Base-by-base conservation (phyloP, 2,797 vertebrate genomes). In the Pseudopleuronectes americanus region DNA sequence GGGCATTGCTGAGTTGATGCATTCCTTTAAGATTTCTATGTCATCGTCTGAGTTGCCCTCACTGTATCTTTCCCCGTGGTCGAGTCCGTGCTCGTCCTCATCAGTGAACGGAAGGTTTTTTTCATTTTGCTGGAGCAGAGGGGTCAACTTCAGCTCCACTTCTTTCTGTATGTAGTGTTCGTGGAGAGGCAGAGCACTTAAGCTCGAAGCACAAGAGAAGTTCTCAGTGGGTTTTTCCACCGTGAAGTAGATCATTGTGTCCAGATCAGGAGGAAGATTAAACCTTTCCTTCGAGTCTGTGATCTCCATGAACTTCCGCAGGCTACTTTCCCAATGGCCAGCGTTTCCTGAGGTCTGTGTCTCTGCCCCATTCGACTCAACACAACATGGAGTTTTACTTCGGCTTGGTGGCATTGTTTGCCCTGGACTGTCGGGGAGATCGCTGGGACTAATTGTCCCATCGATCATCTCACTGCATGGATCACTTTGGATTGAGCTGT, bases 361-460 rank as follows among this genome's bases (percentile, higher is more conserved):
- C 80, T 98, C 96, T 0, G 92, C 86, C 17, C 92, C 92, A 49
- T 76, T 94, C 8, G 95, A 68, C 53, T 96, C 97, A 33, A 87
- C 64, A 0, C 94, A 96, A 6, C 96, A 97, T 0, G 98, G 98
- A 0, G 98, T 99, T 92, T 99, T 99, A 92, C 97, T 99, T 43
- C 98, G 96, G 87, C 98, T 99, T 0, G 98, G 98, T 0, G 98
- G 98, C 98, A 99, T 98, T 19, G 98, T 99, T 93, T 99, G 98
- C 10, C 98, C 98, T 0, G 98, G 98, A 80, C 98, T 99, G 91
- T 99, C 98, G 0, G 98, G 98, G 61, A 99, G 92, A 90, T 99
- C 98, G 9, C 98, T 99, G 22, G 98, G 98, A 17, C 97, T 99
- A 85, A 99, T 95, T 0, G 97, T 98, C 68, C 98, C 98, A 1